Conservation (phyloP, 2,888 invertebrate species). For the Drosophila melanosoma region DNA sequence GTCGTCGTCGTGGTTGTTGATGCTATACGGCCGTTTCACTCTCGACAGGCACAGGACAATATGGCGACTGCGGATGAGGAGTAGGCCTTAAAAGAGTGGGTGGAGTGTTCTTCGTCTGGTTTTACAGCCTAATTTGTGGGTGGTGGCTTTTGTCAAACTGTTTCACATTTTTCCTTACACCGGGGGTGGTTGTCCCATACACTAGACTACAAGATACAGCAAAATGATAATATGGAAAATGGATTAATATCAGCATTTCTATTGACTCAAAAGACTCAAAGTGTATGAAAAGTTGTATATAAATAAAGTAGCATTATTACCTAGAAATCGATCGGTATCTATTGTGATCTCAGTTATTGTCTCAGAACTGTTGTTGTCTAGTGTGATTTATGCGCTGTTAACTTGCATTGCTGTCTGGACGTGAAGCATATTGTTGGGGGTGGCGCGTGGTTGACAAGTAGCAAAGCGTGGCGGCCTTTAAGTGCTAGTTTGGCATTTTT, state of each 20-base stretch:
- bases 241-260: not conserved
- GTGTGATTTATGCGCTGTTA: constrained; percentile 48
- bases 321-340: not conserved
- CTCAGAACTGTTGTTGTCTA: constrained; percentile 28
- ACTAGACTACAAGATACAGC: constrained; percentile 39
- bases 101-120: constrained; percentile 39
- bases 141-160: constrained; percentile 77
- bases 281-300: not conserved
- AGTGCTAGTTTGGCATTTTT: constrained; percentile 77
- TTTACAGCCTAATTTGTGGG: constrained; percentile 75
- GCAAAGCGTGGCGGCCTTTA: constrained; percentile 78
- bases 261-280: not conserved
- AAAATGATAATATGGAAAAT: not conserved
- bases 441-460: constrained; percentile 77
- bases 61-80: constrained; percentile 43
- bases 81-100: not conserved
- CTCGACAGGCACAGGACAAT: constrained; percentile 42
- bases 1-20: constrained; percentile 15
- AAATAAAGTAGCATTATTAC: not conserved
- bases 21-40: constrained; percentile 27
- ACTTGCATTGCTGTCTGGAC: constrained; percentile 53
- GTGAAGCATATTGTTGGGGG: constrained; percentile 73
- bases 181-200: constrained; percentile 53
- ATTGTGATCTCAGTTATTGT: not conserved
- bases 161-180: constrained; percentile 64